These are phyloP conservation scores for Drosophila repleta DNA, from an alignment of 1,140 invertebrate species.

Conservation along the genomic window DNA sequence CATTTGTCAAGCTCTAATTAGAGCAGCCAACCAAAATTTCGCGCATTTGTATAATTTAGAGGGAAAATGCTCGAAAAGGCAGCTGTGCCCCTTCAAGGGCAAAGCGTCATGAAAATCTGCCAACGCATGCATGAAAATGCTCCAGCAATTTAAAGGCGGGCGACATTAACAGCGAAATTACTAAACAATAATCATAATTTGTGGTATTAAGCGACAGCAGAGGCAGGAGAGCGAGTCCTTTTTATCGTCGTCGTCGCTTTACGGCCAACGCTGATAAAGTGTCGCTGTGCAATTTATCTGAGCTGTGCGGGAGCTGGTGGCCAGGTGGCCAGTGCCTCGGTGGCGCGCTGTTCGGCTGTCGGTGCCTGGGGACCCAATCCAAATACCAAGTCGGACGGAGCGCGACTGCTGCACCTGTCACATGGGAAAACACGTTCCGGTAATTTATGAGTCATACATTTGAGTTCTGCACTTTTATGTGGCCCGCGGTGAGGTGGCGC, in stretches of 20 bases:
- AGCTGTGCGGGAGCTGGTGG: not conserved
- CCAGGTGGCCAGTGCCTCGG: not conserved
- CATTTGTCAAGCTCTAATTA: constrained; percentile 62
- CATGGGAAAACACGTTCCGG: constrained; percentile 60
- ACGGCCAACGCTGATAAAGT: constrained; percentile 45
- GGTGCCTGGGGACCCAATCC: constrained; percentile 20
- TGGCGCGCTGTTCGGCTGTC: not conserved
- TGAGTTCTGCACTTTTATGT: constrained; percentile 52
- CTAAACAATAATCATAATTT: constrained; percentile 80
- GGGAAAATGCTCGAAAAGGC: constrained; percentile 21
- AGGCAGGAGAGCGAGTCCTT: not conserved
- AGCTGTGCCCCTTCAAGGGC: constrained; percentile 35
- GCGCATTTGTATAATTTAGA: constrained; percentile 19
- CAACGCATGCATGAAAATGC: constrained; percentile 38
- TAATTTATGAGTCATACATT: constrained; percentile 77
- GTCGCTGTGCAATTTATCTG: constrained; percentile 48
- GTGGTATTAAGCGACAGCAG: constrained; percentile 55
- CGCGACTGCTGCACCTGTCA: constrained; percentile 55
- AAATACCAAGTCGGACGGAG: constrained; percentile 24
- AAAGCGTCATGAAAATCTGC: constrained; percentile 34
- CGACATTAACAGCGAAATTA: constrained; percentile 49
- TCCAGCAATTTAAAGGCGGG: constrained; percentile 59
- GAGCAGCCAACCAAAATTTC: constrained; percentile 9
- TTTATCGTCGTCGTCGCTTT: constrained; percentile 24
- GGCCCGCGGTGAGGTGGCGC: constrained; percentile 5